Evolutionary conservation across 2,113 vertebrate genomes (phyloP).

Genomic region (Nettapus auritus): DNA sequence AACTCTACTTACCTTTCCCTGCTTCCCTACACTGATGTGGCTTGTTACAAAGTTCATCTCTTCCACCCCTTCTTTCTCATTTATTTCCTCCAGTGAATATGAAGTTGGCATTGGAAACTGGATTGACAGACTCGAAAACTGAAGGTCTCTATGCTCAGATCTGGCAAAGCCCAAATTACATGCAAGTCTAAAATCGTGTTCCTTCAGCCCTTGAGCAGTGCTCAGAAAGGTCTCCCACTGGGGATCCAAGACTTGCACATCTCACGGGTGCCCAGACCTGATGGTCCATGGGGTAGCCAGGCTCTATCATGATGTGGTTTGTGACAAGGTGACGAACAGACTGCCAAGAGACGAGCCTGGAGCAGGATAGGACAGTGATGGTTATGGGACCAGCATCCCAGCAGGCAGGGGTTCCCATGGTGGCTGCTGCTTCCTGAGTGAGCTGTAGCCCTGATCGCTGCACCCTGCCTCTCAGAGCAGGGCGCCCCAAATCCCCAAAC

Average conservation of each 20-base stretch:
- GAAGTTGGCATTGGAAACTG: background rate
- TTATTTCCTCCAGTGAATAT: background rate
- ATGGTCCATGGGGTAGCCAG: background rate
- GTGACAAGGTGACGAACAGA: background rate
- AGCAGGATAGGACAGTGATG: background rate
- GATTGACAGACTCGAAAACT: background rate
- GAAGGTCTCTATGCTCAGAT: background rate
- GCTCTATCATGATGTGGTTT: background rate
- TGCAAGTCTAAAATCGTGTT: background rate
- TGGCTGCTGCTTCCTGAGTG: background rate
- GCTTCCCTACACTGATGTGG: background rate
- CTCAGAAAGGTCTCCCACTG: background rate
- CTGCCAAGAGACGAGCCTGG: background rate
- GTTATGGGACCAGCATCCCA: background rate
- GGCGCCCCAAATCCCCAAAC: background rate
- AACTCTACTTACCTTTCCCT: constrained; percentile 48
- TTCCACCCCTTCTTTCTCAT: background rate
- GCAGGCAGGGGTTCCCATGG: accelerated
- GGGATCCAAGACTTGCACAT: background rate
- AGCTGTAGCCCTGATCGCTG: background rate
- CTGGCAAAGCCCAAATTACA: background rate
- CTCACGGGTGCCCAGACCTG: background rate
- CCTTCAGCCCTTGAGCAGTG: background rate
- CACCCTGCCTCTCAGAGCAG: background rate
- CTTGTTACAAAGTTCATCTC: constrained; percentile 12